Percentiles rank a stretch among this genome's conserved stretches.
Evolutionary conservation across 2,113 vertebrate species (phyloP).

Genomic region (Brevimyrus niger): DNA sequence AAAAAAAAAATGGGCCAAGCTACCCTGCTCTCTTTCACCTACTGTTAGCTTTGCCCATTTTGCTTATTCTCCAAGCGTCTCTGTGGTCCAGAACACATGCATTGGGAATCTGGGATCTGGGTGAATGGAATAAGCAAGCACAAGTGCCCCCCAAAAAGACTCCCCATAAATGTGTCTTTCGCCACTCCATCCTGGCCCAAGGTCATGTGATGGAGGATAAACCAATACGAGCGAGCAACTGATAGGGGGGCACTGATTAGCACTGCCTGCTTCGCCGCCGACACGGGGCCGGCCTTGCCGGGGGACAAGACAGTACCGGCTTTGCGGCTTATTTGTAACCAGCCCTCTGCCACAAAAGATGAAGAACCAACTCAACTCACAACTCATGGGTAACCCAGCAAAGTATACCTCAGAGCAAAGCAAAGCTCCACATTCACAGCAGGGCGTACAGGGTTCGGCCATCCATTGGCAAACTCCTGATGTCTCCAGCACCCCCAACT

Average conservation of each 20-base stretch:
- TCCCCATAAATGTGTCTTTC: not conserved
- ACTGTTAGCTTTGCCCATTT: not conserved
- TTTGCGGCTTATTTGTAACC: not conserved
- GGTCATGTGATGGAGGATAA: not conserved
- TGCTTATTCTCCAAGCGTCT: not conserved
- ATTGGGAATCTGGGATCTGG: not conserved
- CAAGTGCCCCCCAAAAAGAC: not conserved
- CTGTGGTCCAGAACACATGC: not conserved
- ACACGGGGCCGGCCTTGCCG: not conserved
- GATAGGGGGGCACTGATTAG: not conserved
- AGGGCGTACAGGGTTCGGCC: not conserved
- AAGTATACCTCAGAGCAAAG: not conserved
- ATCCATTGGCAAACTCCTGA: not conserved
- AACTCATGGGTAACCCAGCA: not conserved
- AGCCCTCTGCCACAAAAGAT: not conserved
- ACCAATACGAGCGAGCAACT: not conserved
- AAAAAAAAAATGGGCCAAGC: not conserved
- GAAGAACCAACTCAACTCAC: not conserved
- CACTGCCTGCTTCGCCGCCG: not conserved
- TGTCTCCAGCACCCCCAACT: not conserved
- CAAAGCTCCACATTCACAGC: not conserved
- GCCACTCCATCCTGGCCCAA: not conserved
- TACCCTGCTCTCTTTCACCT: not conserved
- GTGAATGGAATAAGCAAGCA: not conserved
- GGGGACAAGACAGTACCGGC: not conserved